These are phyloP conservation scores for Eretmochelys imbricata DNA, from an alignment of 2,113 vertebrate genomes.

Conservation along the genomic window DNA sequence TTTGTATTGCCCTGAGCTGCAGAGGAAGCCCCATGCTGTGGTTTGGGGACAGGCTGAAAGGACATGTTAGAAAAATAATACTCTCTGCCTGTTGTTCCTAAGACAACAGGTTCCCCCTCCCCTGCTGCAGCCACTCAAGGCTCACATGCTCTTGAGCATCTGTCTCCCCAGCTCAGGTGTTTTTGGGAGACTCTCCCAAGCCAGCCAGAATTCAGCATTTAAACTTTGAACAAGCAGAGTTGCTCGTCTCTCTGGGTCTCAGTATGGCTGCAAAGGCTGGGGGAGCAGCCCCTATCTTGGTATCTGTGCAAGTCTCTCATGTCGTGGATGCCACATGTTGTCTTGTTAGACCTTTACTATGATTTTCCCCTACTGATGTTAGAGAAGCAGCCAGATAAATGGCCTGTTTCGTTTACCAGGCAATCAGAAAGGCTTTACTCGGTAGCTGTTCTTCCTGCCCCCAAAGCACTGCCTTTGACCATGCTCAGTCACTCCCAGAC, in stretches of 20 bases:
- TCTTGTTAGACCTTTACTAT: neutral
- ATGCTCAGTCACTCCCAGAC: neutral
- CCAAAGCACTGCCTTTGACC: neutral
- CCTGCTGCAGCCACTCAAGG: neutral
- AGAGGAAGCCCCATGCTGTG: neutral
- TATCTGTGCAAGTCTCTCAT: neutral
- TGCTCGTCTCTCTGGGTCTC: neutral
- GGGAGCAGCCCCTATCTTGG: neutral
- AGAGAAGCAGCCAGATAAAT: neutral
- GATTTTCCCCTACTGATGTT: neutral
- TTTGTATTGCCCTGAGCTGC: slow-evolving; percentile 3
- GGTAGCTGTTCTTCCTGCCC: neutral
- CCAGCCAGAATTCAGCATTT: neutral
- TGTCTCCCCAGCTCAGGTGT: neutral
- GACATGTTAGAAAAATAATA: neutral
- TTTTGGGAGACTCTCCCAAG: neutral
- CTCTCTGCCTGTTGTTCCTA: neutral
- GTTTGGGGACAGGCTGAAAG: neutral
- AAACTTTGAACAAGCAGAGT: neutral
- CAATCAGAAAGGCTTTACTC: too few relatives aligned
- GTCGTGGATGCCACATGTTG: neutral
- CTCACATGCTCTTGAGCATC: neutral
- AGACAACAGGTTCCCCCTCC: neutral
- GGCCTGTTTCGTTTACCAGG: neutral
- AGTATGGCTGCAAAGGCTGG: neutral